Percentiles rank a stretch among this genome's conserved stretches.
Evolutionary conservation across 2,113 vertebrate species (phyloP).

Genomic region (Phalacrocorax aristotelis): DNA sequence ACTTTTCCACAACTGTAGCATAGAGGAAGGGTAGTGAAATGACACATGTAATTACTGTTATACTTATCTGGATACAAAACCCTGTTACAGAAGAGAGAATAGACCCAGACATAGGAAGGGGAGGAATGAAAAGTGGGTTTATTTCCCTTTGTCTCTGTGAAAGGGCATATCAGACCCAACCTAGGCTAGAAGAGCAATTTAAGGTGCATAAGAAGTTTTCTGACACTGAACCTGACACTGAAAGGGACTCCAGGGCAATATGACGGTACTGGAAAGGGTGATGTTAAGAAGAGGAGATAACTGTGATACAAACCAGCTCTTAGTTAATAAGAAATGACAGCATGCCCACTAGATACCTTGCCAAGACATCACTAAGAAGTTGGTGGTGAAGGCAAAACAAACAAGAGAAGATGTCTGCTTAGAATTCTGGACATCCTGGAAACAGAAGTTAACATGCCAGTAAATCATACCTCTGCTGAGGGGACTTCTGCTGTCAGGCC

Average conservation of each 20-base stretch:
- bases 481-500: not conserved
- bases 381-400: not conserved
- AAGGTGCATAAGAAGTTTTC: not conserved
- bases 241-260: not conserved
- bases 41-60: not conserved
- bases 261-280: not conserved
- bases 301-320: not conserved
- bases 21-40: not conserved
- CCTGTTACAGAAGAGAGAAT: not conserved
- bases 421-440: not conserved
- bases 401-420: not conserved
- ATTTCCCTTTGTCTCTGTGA: not conserved
- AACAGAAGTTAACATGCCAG: not conserved
- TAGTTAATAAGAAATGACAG: not conserved
- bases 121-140: not conserved
- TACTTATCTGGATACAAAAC: not conserved
- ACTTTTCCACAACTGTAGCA: not conserved
- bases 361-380: not conserved
- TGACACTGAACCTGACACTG: not conserved
- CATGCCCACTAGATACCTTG: not conserved
- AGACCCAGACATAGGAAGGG: not conserved
- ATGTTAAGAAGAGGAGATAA: not conserved
- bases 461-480: not conserved
- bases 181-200: not conserved
- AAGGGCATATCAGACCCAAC: not conserved